A percentile compares a stretch with the other conserved stretches of the same genome.
These are phyloP conservation scores for Parazoanthus darwini DNA, from an alignment of 92 coral and sea anemone species.

Conservation along the genomic window DNA sequence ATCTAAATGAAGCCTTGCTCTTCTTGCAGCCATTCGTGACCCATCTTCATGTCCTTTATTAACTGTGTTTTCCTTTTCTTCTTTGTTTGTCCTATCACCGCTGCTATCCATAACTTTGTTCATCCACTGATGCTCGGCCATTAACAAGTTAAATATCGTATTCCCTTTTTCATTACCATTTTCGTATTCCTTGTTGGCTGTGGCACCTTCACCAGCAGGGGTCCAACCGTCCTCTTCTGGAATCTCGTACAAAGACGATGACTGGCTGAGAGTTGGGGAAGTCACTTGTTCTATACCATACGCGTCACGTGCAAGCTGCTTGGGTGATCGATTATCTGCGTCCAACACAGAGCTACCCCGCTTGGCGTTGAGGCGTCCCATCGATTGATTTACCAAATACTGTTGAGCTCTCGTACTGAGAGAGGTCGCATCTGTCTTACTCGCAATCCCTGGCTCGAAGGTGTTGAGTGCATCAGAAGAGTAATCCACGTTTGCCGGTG, in stretches of 20 bases:
- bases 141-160: constrained; percentile 23
- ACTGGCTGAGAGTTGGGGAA: constrained; percentile 42
- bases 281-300: neutral
- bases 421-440: neutral
- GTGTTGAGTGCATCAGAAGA: neutral
- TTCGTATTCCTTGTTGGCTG: neutral
- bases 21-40: constrained; percentile 35
- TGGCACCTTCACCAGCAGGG: neutral
- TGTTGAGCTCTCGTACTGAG: constrained; percentile 29
- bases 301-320: constrained; percentile 12
- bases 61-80: constrained; percentile 1
- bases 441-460: neutral
- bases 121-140: constrained; percentile 47
- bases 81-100: neutral
- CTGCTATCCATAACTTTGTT: constrained; percentile 25
- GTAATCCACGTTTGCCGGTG: constrained; percentile 8
- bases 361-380: constrained; percentile 9
- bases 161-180: neutral
- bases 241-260: constrained; percentile 26
- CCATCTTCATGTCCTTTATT: constrained; percentile 4
- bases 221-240: constrained; percentile 43
- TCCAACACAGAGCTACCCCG: constrained; percentile 31
- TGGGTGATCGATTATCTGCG: neutral
- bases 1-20: constrained; percentile 44
- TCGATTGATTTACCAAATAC: constrained; percentile 26